These are phyloP conservation scores for Lagopus leucura DNA, from an alignment of 2,113 vertebrate species.

Conservation along the genomic window DNA sequence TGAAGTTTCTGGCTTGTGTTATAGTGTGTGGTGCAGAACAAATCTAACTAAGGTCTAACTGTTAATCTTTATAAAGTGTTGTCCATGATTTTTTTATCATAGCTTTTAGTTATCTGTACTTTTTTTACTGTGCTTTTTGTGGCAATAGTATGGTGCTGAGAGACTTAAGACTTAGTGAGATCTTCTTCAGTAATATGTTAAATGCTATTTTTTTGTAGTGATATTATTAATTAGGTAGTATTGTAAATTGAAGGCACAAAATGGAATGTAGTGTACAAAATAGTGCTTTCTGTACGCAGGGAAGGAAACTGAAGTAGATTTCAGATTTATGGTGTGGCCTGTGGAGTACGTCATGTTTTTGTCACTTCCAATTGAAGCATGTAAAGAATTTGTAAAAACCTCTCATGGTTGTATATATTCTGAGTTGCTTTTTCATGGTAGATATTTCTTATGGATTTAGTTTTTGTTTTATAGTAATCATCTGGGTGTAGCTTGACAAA, in stretches of 20 bases:
- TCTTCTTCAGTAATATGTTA: not conserved
- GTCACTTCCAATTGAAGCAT: not conserved
- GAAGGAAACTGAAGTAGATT: not conserved
- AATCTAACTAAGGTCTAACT: not conserved
- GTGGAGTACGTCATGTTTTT: not conserved
- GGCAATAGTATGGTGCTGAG: not conserved
- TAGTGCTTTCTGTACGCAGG: not conserved
- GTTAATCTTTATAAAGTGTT: not conserved
- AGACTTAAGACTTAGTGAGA: not conserved
- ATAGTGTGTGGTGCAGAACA: not conserved
- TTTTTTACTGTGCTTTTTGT: not conserved
- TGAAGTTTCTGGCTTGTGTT: not conserved
- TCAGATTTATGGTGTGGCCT: not conserved
- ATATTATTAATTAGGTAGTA: not conserved
- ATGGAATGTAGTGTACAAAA: conserved; percentile 7
- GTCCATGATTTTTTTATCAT: not conserved
- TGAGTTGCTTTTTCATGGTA: not conserved
- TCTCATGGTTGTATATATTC: not conserved
- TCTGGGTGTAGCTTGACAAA: not conserved
- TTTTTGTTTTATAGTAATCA: not conserved
- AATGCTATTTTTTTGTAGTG: not conserved
- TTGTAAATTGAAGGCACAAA: not conserved
- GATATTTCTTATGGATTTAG: not conserved
- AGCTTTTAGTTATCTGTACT: not conserved
- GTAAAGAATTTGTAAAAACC: not conserved